Base-by-base conservation (phyloP, 2,888 invertebrate species). In the Unio delphinus region DNA sequence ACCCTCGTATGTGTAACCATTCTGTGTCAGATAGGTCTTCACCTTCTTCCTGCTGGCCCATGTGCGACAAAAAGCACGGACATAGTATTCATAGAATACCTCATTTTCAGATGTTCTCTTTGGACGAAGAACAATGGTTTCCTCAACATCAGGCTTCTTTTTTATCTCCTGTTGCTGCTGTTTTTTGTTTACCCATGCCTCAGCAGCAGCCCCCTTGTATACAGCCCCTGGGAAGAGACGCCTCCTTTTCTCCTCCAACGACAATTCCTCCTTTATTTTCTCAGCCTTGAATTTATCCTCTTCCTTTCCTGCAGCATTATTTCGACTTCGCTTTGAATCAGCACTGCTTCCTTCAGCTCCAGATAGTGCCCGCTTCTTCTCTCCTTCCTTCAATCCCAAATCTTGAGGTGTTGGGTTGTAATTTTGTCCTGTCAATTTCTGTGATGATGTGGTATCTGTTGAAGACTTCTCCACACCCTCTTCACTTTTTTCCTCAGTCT, bases 31-130 rank as follows among this genome's bases (percentile, higher is more conserved):
- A 57, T 77, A 77, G 59, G 64, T 71, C 65, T 77, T 77, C 18
- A 80, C 75, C 68, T 80, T 80, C 64, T 82, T 82, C 63, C 81
- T 73, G 23, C 78, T 71, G 18, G 80, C 80, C 81, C 81, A 82
- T 7, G 80, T 80, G 68, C 80, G 72, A 54, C 79, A 79, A 75
- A 76, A 78, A 20, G 79, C 77, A 26, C 74, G 72, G 65, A 80
- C 69, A 63, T 71, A 77, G 64, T 68, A 68, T 70, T 77, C 75
- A 55, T 55, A 61, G 64, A 65, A 64, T 58, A 73, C 70, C 11
- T 76, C 81, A 1, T 70, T 65, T 6, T 66, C 59, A 15, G 62
- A 64, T 8, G 64, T 70, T 20, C 68, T 65, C 55, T 72, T 71
- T 45, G 67, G 73, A 15, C 64, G 65, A 11, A 78, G 66, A 30